Base-by-base conservation (phyloP, 1,140 invertebrate genomes). In the Hormaphis cornu region DNA sequence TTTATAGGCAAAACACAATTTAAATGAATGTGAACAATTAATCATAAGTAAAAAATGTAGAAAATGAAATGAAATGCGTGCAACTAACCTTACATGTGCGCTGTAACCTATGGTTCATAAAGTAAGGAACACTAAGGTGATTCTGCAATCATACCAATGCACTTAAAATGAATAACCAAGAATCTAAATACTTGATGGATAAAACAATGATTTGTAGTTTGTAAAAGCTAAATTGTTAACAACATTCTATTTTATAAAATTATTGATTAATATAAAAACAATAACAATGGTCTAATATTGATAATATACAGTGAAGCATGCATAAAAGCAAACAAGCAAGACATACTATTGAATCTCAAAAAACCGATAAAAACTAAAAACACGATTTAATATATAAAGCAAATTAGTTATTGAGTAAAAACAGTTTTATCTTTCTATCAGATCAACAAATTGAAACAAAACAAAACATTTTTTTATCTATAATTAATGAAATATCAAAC, bases 61-160 rank as follows among this genome's bases (percentile, higher is more conserved):
- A 28, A 54, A 33, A 54, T 20, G 0, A 56, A 56, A 37, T 56
- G 20, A 58, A 48, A 40, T 40, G 30, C 61, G 61, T 54, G 44
- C 58, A 78, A 84, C 86, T 84, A 83, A 88, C 86, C 87, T 88
- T 87, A 82, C 82, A 84, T 79, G 84, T 85, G 82, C 87, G 87
- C 77, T 88, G 86, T 81, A 84, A 89, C 83, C 87, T 89, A 85
- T 84, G 85, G 84, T 86, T 86, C 84, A 87, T 84, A 84, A 70
- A 69, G 53, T 75, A 74, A 71, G 88, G 87, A 83, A 89, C 87
- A 84, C 85, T 87, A 84, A 89, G 88, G 85, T 88, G 87, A 83
- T 87, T 89, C 87, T 89, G 87, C 82, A 88, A 88, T 83, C 86
- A 85, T 86, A 85, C 85, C 82, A 86, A 74, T 69, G 72, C 40